Percentiles rank a stretch among this genome's conserved stretches.
phyloP scores from a whole-genome alignment of 2,797 vertebrate species.

The Cottoperca gobio region DNA sequence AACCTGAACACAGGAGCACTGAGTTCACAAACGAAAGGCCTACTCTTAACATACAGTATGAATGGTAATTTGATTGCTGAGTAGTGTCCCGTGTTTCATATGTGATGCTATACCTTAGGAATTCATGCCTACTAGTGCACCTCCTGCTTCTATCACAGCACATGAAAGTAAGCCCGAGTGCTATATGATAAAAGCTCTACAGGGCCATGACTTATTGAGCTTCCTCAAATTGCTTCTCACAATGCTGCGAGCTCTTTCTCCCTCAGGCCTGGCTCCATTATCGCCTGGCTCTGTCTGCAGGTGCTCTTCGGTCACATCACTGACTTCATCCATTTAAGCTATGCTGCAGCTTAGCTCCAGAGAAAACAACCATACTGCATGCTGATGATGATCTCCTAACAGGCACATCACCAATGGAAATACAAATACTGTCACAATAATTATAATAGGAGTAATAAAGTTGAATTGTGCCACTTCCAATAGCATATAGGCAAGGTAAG shows the following conservation, averaged over 20 bases:
- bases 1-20: slow-evolving; percentile 6
- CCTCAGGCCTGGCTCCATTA: slow-evolving; percentile 75
- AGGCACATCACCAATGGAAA: background rate
- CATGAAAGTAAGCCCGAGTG: slow-evolving; percentile 75
- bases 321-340: slow-evolving; percentile 51
- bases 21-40: slow-evolving; percentile 6
- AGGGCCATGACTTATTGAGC: slow-evolving; percentile 85
- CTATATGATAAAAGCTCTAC: slow-evolving; percentile 74
- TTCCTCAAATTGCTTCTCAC: slow-evolving; percentile 76
- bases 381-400: slow-evolving; percentile 1
- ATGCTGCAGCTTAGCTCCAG: slow-evolving; percentile 16
- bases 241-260: slow-evolving; percentile 65
- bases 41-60: background rate
- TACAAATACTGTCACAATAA: background rate
- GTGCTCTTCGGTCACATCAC: slow-evolving; percentile 56
- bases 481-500: background rate
- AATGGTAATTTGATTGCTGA: slow-evolving; percentile 62
- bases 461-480: background rate
- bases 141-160: slow-evolving; percentile 77
- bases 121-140: slow-evolving; percentile 78
- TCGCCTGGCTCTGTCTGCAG: slow-evolving; percentile 62
- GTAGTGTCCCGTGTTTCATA: slow-evolving; percentile 53
- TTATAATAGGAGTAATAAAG: background rate
- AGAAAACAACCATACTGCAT: slow-evolving; percentile 20
- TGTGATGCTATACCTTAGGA: slow-evolving; percentile 67